Percentiles rank a stretch among this genome's conserved stretches.
Conservation (phyloP, 1,140 invertebrate genomes). For the Drosophila ercepeae region DNA sequence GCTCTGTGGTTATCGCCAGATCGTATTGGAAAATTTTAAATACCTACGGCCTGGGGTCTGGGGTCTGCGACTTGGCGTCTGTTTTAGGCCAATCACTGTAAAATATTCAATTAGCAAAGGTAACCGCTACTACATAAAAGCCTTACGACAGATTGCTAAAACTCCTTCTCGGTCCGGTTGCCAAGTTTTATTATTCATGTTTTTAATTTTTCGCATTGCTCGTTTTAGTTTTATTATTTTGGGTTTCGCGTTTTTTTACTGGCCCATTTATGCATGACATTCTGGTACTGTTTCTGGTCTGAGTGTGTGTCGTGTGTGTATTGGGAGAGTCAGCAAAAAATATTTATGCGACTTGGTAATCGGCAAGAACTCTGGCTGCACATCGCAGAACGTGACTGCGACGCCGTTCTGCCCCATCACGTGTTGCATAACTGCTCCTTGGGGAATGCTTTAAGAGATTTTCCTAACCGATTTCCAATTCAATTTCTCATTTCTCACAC, state of each 20-base stretch:
- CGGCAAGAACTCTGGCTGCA: conserved; percentile 43
- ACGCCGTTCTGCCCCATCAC: conserved; percentile 29
- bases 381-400: conserved; percentile 40
- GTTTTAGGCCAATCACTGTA: conserved; percentile 19
- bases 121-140: not conserved
- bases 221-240: conserved; percentile 25
- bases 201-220: conserved; percentile 44
- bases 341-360: conserved; percentile 45
- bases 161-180: conserved; percentile 27
- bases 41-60: not conserved
- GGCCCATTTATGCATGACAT: conserved; percentile 50
- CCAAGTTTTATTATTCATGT: conserved; percentile 42
- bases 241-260: conserved; percentile 12
- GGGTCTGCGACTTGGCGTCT: not conserved
- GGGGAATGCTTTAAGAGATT: conserved; percentile 2
- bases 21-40: conserved; percentile 27
- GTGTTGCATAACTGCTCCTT: conserved; percentile 37
- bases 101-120: conserved; percentile 45
- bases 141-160: conserved; percentile 5
- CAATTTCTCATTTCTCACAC: conserved; percentile 26
- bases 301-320: conserved; percentile 14
- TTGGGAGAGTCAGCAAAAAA: conserved; percentile 48
- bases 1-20: conserved; percentile 35
- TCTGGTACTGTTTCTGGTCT: conserved; percentile 8
- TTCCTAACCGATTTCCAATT: conserved; percentile 6